Evolutionary conservation across 2,113 vertebrate species (phyloP).

Genomic region (Pterocles burchelli): DNA sequence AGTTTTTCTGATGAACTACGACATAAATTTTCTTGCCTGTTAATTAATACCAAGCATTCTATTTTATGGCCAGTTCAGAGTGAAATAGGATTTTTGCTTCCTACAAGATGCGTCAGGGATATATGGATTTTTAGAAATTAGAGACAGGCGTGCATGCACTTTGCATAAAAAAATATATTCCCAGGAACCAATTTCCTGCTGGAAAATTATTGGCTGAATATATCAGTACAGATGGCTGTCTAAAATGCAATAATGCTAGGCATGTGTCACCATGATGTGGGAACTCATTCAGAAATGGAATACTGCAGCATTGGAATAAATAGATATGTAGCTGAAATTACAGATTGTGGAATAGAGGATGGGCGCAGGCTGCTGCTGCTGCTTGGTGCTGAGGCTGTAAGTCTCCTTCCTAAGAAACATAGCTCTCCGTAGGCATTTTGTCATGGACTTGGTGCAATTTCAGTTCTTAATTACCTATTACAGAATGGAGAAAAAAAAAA

Average conservation of each 20-base stretch:
- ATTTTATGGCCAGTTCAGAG: background rate
- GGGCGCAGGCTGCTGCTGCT: slow-evolving; percentile 40
- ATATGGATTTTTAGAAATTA: slow-evolving; percentile 58
- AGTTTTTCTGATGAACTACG: slow-evolving; percentile 4
- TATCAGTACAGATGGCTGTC: slow-evolving; percentile 68
- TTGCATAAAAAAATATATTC: slow-evolving; percentile 57
- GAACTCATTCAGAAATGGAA: slow-evolving; percentile 67
- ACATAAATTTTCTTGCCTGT: slow-evolving; percentile 1
- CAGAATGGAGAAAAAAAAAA: background rate
- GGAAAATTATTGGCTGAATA: slow-evolving; percentile 64
- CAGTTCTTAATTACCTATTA: slow-evolving; percentile 11
- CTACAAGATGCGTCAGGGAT: slow-evolving; percentile 3
- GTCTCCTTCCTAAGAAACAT: background rate
- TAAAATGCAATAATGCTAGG: slow-evolving; percentile 67
- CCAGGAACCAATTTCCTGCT: slow-evolving; percentile 62
- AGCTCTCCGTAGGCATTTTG: background rate
- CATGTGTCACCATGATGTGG: slow-evolving; percentile 64
- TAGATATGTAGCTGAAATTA: slow-evolving; percentile 68
- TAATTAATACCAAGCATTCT: slow-evolving; percentile 35
- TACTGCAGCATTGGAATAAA: slow-evolving; percentile 54
- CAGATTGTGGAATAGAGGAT: slow-evolving; percentile 61
- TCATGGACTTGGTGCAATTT: background rate
- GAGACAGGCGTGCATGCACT: slow-evolving; percentile 41
- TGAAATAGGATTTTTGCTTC: slow-evolving; percentile 29
- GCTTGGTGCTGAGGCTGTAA: background rate